Percentiles rank a stretch among this genome's conserved stretches.
Evolutionary conservation across 2,113 vertebrate genomes (phyloP).

Genomic region (Oncorhynchus kisutch): DNA sequence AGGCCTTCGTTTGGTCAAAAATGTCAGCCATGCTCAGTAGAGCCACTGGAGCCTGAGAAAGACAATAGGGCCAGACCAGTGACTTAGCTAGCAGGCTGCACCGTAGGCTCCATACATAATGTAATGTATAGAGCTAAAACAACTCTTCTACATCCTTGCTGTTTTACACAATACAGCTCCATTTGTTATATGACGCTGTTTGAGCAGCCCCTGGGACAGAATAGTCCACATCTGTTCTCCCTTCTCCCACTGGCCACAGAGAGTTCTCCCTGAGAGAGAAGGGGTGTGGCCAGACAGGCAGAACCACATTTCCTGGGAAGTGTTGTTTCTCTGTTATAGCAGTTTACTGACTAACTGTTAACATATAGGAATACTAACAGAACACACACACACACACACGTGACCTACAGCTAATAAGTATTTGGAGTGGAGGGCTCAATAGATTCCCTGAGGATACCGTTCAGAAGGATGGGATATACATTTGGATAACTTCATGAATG

Average conservation of each 20-base stretch:
- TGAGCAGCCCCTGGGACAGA: neutral
- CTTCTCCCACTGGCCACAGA: slow-evolving; percentile 38
- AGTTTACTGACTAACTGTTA: slow-evolving; percentile 11
- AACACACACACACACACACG: neutral
- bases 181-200: slow-evolving; percentile 33
- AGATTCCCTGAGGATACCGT: slow-evolving; percentile 1
- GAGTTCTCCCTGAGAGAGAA: slow-evolving; percentile 60
- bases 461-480: neutral
- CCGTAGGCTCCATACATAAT: neutral
- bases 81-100: slow-evolving; percentile 16
- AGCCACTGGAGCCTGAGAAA: slow-evolving; percentile 42
- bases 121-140: slow-evolving; percentile 5
- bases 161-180: slow-evolving; percentile 48
- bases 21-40: slow-evolving; percentile 49
- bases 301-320: slow-evolving; percentile 75
- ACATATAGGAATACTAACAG: slow-evolving; percentile 27
- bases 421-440: neutral
- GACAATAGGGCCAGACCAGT: slow-evolving; percentile 42
- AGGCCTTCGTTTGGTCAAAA: neutral
- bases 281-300: slow-evolving; percentile 76
- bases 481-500: neutral
- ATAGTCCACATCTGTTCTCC: slow-evolving; percentile 22
- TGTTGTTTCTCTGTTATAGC: slow-evolving; percentile 35
- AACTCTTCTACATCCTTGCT: slow-evolving; percentile 39
- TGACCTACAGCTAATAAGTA: neutral